Evolutionary conservation across 2,797 vertebrate species (phyloP), one percentile per base, ranked within the genome.

Genomic region (Hydrolagus colliei): DNA sequence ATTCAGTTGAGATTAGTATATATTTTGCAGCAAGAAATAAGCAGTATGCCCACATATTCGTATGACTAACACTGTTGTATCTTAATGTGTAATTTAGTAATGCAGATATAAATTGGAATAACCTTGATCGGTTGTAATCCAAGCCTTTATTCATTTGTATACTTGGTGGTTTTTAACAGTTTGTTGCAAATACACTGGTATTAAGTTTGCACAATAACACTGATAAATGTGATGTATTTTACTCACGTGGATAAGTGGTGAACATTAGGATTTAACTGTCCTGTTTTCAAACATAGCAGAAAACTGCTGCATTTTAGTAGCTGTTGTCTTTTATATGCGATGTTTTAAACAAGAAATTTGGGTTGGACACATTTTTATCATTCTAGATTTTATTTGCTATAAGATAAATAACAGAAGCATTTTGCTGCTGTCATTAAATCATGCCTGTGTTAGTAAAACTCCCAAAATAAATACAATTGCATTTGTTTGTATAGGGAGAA

Each of bases 151-250:
- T 92, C 90, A 89, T 92, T 93, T 93, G 78, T 93, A 92, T 92
- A 93, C 93, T 91, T 89, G 91, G 93, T 93, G 92, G 91, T 94
- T 71, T 87, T 93, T 92, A 94, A 91, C 92, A 92, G 93, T 92
- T 92, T 92, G 90, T 93, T 91, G 93, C 93, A 95, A 94, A 90
- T 97, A 96, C 96, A 97, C 96, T 98, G 96, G 95, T 97, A 94
- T 96, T 91, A 92, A 93, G 93, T 93, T 97, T 97, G 97, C 97
- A 98, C 96, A 97, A 91, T 90, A 87, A 90, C 95, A 92, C 94
- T 95, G 93, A 92, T 67, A 84, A 91, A 91, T 92, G 92, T 95
- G 92, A 94, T 93, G 91, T 93, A 90, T 86, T 89, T 90, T 89
- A 92, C 92, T 94, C 93, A 93, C 92, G 90, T 91, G 91, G 90